Evolutionary conservation across 2,888 invertebrate genomes (phyloP), one percentile per base, ranked within the genome.

Genomic region (Drosophila anceps): DNA sequence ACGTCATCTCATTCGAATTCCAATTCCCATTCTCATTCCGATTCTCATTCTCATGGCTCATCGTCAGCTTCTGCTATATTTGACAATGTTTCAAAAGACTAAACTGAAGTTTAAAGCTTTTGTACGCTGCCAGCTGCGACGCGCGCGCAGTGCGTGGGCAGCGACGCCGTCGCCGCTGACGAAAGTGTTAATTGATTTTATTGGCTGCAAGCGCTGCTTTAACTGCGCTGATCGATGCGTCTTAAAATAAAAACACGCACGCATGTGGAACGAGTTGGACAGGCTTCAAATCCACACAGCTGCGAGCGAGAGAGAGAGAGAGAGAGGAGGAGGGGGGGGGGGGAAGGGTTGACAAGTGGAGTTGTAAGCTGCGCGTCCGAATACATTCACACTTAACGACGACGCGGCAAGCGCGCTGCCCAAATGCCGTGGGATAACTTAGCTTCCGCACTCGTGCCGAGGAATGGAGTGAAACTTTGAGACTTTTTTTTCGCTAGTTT

Each of bases 101-200:
- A 72, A 81, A 69, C 54, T 50, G 51, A 69, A 76, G 55, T 54
- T 39, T 54, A 18, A 65, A 43, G 43, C 66, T 53, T 66, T 37
- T 29, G 12, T 20, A 13, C 27, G 18, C 41, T 44, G 39, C 35
- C 20, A 50, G 54, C 53, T 57, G 60, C 63, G 60, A 33, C 35
- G 69, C 59, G 69, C 59, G 27, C 29, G 69, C 68, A 58, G 51
- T 62, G 88, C 85, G 83, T 78, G 83, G 88, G 88, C 73, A 53
- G 73, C 64, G 55, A 54, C n/a, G 68, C 29, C 66, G 61, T 8
- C 8, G 24, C 78, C 69, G 58, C 76, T 79, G 74, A 73, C 70
- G 81, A 86, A 90, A 88, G 86, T 86, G 86, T 90, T 88, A 86
- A 86, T 90, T 90, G 88, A 81, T 84, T 81, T 80, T 72, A 82